Base-by-base conservation (phyloP, 2,888 invertebrate species). In the Busseola fusca region DNA sequence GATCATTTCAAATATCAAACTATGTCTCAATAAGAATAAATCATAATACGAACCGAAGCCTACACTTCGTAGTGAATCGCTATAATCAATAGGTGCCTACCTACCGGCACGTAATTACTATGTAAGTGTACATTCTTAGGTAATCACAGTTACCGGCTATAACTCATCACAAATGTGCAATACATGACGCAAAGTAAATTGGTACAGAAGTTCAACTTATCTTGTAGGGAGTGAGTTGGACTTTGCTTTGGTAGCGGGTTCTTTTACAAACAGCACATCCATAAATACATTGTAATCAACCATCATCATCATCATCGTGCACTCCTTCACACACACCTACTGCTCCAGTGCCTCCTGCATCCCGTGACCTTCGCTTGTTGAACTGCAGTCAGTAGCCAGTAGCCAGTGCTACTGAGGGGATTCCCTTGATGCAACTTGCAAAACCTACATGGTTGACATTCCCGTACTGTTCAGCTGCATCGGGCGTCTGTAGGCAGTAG, bases 151-250 rank as follows among this genome's bases (percentile, higher is more conserved):
- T 45, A 52, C 27, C 18, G 52, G 42, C 50, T 40, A 59, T 52
- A 58, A 77, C 52, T 71, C 52, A 71, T 45, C 52, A 16, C 6
- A 21, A 70, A 77, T 52, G 69, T 58, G 73, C 34, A 58, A 42
- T 37, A 30, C 16, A 6, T 52, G 37, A 12, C 40, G 18, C 48
- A 3, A 25, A 56, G 45, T 2, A 30, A 7, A 27, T 30, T 2
- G 14, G 7, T 37, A 12, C 56, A 68, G 76, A 68, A 72, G 48
- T 68, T 12, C 25, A 54, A 76, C n/a, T 66, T 25, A 25, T 42
- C 40, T 9, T 37, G 37, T 37, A 37, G 37, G 40, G 40, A 40
- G 3, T 14, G 40, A 40, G 40, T 40, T 40, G 14, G 14, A 40
- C 14, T 40, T 14, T 40, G 14, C 14, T 40, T 14, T 14, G 0